These are phyloP conservation scores for Ormyrus thymus DNA, from an alignment of 2,888 invertebrate species.

Conservation along the genomic window DNA sequence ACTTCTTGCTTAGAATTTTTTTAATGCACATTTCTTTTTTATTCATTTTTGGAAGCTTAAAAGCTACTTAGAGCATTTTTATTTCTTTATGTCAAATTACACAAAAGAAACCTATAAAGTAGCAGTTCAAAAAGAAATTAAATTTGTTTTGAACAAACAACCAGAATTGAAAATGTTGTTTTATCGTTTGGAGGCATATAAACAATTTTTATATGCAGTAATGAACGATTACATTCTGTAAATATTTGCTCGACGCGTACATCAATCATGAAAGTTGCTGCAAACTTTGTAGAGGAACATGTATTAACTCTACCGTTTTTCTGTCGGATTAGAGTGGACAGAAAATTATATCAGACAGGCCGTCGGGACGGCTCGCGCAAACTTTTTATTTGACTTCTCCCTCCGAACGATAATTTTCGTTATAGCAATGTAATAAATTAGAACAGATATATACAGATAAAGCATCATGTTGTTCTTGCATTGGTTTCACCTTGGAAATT, in stretches of 20 bases:
- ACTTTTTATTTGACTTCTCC: conserved; percentile 41
- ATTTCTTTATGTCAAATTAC: too few relatives aligned
- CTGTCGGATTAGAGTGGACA: conserved; percentile 37
- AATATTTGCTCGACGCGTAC: conserved; percentile 4
- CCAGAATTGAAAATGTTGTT: too few relatives aligned
- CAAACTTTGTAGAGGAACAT: conserved; percentile 11
- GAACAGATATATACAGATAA: background rate
- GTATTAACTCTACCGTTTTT: conserved; percentile 38
- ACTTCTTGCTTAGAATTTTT: background rate
- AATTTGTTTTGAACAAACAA: too few relatives aligned
- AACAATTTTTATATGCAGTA: too few relatives aligned
- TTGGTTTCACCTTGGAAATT: too few relatives aligned
- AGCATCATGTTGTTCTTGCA: too few relatives aligned
- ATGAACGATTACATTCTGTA: background rate
- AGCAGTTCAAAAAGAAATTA: too few relatives aligned
- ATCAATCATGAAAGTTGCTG: background rate
- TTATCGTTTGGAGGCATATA: too few relatives aligned
- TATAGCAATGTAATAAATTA: conserved; percentile 8
- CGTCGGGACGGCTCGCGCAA: background rate
- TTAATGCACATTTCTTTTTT: background rate
- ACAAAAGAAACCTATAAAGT: too few relatives aligned
- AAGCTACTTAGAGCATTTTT: too few relatives aligned
- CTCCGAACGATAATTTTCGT: conserved; percentile 22
- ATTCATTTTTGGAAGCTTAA: background rate
- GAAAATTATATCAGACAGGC: conserved; percentile 28